phyloP scores from a whole-genome alignment of 2,888 invertebrate species.

The Aricia artaxerxes region DNA sequence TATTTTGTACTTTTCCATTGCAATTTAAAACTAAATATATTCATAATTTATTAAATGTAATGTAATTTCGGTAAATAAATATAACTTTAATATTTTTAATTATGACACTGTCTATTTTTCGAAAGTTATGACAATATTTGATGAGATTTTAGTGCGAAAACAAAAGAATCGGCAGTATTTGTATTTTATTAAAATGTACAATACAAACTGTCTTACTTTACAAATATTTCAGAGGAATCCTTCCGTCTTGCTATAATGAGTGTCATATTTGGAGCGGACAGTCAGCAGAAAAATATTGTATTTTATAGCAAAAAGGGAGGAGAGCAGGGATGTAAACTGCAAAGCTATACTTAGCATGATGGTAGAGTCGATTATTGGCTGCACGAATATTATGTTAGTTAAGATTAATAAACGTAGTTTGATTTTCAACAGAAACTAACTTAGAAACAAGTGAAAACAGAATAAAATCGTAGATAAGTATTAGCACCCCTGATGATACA shows the following conservation, averaged over 20 bases:
- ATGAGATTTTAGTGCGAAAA: constrained; percentile 25
- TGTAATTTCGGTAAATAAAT: neutral
- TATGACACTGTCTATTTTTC: constrained; percentile 26
- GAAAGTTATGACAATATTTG: constrained; percentile 27
- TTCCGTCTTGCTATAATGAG: constrained; percentile 73
- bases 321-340: neutral
- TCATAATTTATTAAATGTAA: neutral
- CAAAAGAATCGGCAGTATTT: constrained; percentile 41
- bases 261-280: constrained; percentile 69
- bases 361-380: neutral
- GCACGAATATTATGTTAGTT: no score
- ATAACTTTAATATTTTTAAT: neutral
- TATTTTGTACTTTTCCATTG: neutral
- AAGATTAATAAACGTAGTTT: no score
- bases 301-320: neutral
- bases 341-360: neutral
- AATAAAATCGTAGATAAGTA: no score
- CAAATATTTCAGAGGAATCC: constrained; percentile 79
- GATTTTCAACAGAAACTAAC: no score
- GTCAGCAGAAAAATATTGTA: constrained; percentile 48
- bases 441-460: no score
- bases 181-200: constrained; percentile 51
- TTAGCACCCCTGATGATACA: no score
- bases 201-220: constrained; percentile 66
- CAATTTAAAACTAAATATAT: neutral